Percentiles rank a stretch among this genome's conserved stretches.
Conservation (phyloP, 2,113 vertebrate genomes). For the Progne subis region DNA sequence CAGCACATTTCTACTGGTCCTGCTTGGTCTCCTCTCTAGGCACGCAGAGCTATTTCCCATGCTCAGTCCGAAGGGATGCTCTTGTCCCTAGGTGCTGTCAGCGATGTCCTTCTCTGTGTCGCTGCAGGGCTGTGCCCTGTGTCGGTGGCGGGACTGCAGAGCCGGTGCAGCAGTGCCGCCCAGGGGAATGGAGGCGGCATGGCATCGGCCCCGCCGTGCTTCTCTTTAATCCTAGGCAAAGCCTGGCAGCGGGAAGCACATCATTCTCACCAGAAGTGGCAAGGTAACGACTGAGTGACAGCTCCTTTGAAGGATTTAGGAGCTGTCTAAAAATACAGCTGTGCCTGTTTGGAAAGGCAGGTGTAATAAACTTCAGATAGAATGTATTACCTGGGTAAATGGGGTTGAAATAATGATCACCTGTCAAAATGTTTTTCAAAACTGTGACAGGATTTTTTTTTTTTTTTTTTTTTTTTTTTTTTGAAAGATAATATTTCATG, state of each 20-base stretch:
- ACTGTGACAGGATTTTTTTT: background rate
- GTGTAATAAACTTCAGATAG: background rate
- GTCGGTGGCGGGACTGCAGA: background rate
- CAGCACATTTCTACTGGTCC: background rate
- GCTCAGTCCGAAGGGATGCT: accelerated
- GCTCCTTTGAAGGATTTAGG: background rate
- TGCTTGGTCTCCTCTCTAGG: background rate
- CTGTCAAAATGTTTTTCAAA: background rate
- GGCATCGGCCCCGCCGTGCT: accelerated
- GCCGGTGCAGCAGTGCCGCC: background rate
- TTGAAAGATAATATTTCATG: background rate
- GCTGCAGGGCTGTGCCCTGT: accelerated
- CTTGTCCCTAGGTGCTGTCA: accelerated
- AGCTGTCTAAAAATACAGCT: background rate
- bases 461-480: background rate
- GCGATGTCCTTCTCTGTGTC: background rate
- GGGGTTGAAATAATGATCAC: background rate
- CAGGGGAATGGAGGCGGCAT: background rate
- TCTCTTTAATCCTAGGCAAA: background rate
- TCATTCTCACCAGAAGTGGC: background rate
- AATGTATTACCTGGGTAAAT: background rate
- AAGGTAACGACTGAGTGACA: background rate
- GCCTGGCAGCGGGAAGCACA: background rate
- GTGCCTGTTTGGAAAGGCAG: background rate
- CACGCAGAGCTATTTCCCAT: background rate